These are phyloP conservation scores for Chymomyza caudatula DNA, from an alignment of 2,888 invertebrate species.

Conservation along the genomic window DNA sequence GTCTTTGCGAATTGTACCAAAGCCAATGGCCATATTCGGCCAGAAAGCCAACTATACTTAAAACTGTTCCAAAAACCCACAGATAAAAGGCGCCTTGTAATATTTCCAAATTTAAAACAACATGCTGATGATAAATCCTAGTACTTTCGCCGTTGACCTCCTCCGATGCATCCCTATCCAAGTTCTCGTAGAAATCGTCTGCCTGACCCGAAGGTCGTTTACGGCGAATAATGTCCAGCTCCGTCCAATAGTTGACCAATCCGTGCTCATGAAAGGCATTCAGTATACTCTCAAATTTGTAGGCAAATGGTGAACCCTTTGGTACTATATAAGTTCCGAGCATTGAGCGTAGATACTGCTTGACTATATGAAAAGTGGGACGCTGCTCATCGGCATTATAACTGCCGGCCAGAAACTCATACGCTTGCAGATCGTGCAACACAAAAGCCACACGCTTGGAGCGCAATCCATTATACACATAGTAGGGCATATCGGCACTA, in stretches of 20 bases:
- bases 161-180: constrained; percentile 25
- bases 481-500: constrained; percentile 5
- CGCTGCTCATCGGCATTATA: constrained; percentile 58
- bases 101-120: constrained; percentile 67
- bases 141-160: constrained; percentile 13
- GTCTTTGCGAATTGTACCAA: too few relatives aligned
- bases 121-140: constrained; percentile 41
- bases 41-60: constrained; percentile 52
- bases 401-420: constrained; percentile 63
- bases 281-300: constrained; percentile 62
- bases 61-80: constrained; percentile 65
- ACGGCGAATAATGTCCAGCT: constrained; percentile 36
- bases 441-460: constrained; percentile 50
- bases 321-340: constrained; percentile 63
- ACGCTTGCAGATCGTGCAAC: constrained; percentile 65
- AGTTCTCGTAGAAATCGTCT: constrained; percentile 46
- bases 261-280: constrained; percentile 67
- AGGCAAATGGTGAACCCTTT: constrained; percentile 64
- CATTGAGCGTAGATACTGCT: constrained; percentile 68
- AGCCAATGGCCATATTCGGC: constrained; percentile 28
- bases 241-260: constrained; percentile 70
- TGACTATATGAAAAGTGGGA: constrained; percentile 72
- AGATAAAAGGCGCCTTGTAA: constrained; percentile 75
- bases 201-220: constrained; percentile 41
- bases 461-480: background rate